Evolutionary conservation across 2,113 vertebrate genomes (phyloP).

Genomic region (Hystrix cristata): DNA sequence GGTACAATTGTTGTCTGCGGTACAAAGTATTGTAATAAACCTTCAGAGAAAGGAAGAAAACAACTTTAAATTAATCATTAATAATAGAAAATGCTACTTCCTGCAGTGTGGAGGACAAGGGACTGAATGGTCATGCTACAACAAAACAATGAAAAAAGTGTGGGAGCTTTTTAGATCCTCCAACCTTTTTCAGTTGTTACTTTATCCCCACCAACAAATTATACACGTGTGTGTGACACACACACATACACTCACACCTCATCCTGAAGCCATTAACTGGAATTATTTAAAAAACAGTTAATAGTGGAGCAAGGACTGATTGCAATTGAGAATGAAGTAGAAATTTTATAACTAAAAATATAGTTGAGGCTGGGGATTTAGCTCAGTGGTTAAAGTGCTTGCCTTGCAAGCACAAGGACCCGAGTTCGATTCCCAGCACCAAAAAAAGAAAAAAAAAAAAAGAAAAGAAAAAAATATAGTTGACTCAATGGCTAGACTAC

Average conservation of each 20-base stretch:
- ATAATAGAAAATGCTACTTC: conserved; percentile 66
- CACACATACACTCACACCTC: background rate
- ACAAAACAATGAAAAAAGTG: background rate
- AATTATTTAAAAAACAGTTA: background rate
- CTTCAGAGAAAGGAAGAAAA: conserved; percentile 58
- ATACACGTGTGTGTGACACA: background rate
- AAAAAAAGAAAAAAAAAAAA: too few relatives aligned
- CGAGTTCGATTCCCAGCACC: too few relatives aligned
- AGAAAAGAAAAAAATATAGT: too few relatives aligned
- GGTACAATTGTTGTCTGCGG: background rate
- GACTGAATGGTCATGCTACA: background rate
- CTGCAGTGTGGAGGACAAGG: background rate
- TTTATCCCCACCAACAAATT: background rate
- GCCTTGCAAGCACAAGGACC: too few relatives aligned
- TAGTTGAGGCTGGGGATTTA: too few relatives aligned
- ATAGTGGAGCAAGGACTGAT: background rate
- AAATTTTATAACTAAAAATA: background rate
- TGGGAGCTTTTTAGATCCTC: background rate
- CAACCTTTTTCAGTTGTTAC: background rate
- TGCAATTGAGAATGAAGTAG: background rate
- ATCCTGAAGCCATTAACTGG: background rate
- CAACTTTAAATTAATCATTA: background rate
- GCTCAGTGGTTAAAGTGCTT: too few relatives aligned
- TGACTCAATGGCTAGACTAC: background rate
- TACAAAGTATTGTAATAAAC: background rate